Evolutionary conservation across 2,888 invertebrate genomes (phyloP), one percentile per base, ranked within the genome.

Genomic region (Nomada fabriciana): DNA sequence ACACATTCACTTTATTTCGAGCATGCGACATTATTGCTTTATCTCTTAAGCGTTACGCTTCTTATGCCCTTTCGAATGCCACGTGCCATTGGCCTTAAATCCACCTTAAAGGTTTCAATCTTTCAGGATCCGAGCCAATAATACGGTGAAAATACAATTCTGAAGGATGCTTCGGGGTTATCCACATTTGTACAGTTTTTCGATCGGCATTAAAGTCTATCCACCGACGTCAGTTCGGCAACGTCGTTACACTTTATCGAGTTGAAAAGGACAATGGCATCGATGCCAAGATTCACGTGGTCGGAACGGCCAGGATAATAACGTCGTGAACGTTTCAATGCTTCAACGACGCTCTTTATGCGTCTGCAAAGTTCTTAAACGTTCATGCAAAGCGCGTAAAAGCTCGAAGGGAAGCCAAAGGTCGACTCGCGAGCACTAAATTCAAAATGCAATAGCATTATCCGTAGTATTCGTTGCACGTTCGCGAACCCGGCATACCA

Each of bases 391-490:
- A 82, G 63, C 82, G 81, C 76, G 74, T 82, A 75, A 76, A 65
- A 79, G 70, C 70, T 60, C 71, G 68, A 68, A 75, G 73, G 75
- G 76, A 83, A 80, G 85, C 68, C 79, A 76, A 80, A 87, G 89
- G 88, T 86, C 82, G 84, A 80, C 72, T 83, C 72, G 76, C 67
- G 65, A 61, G 78, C 73, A 82, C 61, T 87, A 89, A 87, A 88
- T 89, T 88, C 84, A 85, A 85, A 85, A 88, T 86, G 88, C 87
- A 90, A 90, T 88, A 86, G 82, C 82, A 80, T 86, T 74, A 82
- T 78, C 84, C 80, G n/a, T 20, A 59, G 80, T 83, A 88, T 88
- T 88, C 88, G 74, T 81, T 61, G 83, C 88, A 88, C 88, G 88
- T 88, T 81, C 84, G 68, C 75, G 84, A 74, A 78, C 60, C 55